Evolutionary conservation across 2,113 vertebrate genomes (phyloP).

Genomic region (Caranx ignobilis): DNA sequence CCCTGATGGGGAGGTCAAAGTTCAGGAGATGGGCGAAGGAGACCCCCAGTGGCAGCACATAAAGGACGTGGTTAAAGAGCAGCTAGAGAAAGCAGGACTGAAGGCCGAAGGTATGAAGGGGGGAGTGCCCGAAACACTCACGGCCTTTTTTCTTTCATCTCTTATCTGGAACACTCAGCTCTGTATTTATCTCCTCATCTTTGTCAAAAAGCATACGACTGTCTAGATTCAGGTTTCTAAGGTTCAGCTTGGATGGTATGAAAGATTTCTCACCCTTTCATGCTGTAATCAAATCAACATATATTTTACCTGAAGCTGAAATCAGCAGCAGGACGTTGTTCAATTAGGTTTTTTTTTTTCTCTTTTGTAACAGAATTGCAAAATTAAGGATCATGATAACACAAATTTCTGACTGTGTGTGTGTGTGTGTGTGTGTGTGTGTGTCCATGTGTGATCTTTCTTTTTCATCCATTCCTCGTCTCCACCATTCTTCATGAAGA

Average conservation of each 20-base stretch:
- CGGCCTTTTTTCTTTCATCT: slow-evolving; percentile 66
- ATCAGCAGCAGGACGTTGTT: background rate
- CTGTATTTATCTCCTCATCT: slow-evolving; percentile 44
- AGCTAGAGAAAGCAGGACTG: slow-evolving; percentile 96
- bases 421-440: slow-evolving; percentile 42
- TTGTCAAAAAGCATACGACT: slow-evolving; percentile 19
- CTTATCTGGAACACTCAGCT: slow-evolving; percentile 38
- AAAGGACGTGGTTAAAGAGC: slow-evolving; percentile 94
- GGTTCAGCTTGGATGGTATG: background rate
- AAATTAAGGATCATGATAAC: background rate
- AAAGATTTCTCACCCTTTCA: background rate
- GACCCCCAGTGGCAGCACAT: slow-evolving; percentile 93
- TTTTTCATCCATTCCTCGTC: slow-evolving; percentile 45
- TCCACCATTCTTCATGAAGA: slow-evolving; percentile 32
- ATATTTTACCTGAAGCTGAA: background rate
- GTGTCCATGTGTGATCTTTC: slow-evolving; percentile 45
- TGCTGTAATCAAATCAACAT: background rate
- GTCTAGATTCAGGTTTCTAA: slow-evolving; percentile 1
- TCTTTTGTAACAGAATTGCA: background rate
- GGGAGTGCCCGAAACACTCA: slow-evolving; percentile 59
- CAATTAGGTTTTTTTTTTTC: background rate
- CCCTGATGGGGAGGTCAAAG: slow-evolving; percentile 88
- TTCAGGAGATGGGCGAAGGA: slow-evolving; percentile 90
- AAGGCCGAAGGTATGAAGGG: slow-evolving; percentile 91
- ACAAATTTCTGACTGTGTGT: slow-evolving; percentile 4